Conservation (phyloP, 2,797 vertebrate species). For the Pempheris klunzingeri region DNA sequence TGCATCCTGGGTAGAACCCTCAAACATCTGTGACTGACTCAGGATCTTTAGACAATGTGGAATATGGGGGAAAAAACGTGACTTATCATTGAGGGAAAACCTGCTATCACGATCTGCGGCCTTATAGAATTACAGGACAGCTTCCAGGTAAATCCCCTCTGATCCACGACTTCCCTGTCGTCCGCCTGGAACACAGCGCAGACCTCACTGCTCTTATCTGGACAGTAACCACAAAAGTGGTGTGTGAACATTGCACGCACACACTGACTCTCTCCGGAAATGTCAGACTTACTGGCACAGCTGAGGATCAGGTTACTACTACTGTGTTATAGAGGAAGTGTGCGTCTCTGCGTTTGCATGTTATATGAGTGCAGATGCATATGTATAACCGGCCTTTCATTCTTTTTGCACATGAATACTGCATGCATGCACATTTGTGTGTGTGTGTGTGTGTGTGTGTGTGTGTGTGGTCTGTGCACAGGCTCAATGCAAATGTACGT, state of each 20-base stretch:
- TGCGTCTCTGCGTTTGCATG: slow-evolving; percentile 38
- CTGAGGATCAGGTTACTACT: slow-evolving; percentile 72
- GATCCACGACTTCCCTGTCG: slow-evolving; percentile 12
- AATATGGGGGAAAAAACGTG: neutral
- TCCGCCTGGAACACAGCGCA: slow-evolving; percentile 14
- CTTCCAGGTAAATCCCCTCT: slow-evolving; percentile 22
- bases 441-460: neutral
- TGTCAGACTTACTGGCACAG: slow-evolving; percentile 77
- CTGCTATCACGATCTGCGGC: neutral
- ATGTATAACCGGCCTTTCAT: neutral
- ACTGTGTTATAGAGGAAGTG: slow-evolving; percentile 53
- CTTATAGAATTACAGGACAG: slow-evolving; percentile 2
- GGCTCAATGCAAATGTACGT: neutral
- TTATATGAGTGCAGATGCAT: slow-evolving; percentile 14
- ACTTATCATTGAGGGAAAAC: neutral
- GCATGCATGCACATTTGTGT: neutral
- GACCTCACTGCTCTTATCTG: slow-evolving; percentile 35
- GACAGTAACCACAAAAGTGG: slow-evolving; percentile 32
- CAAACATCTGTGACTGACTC: slow-evolving; percentile 65
- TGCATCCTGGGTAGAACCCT: slow-evolving; percentile 38
- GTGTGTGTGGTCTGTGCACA: neutral
- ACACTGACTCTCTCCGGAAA: slow-evolving; percentile 68
- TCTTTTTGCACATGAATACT: slow-evolving; percentile 22
- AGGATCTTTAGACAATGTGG: slow-evolving; percentile 29
- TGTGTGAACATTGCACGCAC: slow-evolving; percentile 49